Conservation (phyloP, 2,797 vertebrate species). For the Microchirus variegatus region DNA sequence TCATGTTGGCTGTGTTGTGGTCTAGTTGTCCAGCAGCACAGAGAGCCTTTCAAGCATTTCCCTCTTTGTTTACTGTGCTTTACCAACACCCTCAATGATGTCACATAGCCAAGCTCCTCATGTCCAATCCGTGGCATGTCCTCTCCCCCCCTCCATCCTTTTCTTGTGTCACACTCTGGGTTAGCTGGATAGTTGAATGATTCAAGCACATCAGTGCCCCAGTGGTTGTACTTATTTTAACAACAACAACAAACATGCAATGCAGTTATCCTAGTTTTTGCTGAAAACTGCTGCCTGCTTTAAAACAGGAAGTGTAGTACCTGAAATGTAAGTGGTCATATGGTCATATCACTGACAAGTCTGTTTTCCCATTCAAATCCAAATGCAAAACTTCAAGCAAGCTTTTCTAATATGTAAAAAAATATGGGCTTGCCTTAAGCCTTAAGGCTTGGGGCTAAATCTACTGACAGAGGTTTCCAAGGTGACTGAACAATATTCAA, state of each 20-base stretch:
- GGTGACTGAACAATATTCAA: background rate
- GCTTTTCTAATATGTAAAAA: conserved; percentile 31
- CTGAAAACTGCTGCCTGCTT: background rate
- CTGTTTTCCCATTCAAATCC: conserved; percentile 46
- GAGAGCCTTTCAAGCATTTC: conserved; percentile 76
- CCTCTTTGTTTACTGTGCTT: conserved; percentile 81
- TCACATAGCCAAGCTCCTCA: conserved; percentile 73
- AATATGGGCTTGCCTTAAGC: background rate
- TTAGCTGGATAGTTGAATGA: conserved; percentile 50
- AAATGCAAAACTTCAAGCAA: conserved; percentile 29
- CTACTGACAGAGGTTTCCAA: background rate
- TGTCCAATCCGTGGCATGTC: conserved; percentile 61
- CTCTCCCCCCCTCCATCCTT: conserved; percentile 31
- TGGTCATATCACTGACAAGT: background rate
- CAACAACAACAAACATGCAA: conserved; percentile 39
- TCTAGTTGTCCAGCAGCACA: conserved; percentile 72
- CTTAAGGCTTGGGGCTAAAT: background rate
- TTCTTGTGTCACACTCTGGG: conserved; percentile 40
- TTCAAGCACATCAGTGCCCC: conserved; percentile 50
- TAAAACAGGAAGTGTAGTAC: background rate
- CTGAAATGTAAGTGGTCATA: background rate
- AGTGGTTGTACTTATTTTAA: conserved; percentile 67
- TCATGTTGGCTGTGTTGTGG: conserved; percentile 38
- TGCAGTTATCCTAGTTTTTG: conserved; percentile 34
- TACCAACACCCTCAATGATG: conserved; percentile 72